Conservation (phyloP, 2,888 invertebrate species). For the Petrolisthes manimaculis region DNA sequence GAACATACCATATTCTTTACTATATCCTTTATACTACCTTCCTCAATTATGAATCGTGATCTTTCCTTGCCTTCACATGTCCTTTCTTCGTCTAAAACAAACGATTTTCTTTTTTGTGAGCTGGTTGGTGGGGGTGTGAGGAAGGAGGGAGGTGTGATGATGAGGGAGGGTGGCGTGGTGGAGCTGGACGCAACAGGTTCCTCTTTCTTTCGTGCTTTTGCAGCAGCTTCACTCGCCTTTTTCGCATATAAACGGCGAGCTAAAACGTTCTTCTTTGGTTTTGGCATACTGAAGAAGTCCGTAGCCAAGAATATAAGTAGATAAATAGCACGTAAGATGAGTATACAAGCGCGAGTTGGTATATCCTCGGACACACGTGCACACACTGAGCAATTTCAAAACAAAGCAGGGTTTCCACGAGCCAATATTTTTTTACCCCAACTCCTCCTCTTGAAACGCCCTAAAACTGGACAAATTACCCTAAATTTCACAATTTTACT, state of each 20-base stretch:
- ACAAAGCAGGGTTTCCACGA: too few species aligned
- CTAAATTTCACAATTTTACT: too few species aligned
- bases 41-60: not conserved
- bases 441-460: too few species aligned
- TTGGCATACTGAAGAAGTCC: not conserved
- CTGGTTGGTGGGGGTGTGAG: not conserved
- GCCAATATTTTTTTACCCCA: too few species aligned
- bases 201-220: not conserved
- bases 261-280: not conserved
- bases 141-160: too few species aligned
- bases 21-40: not conserved
- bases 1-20: conserved; percentile 13
- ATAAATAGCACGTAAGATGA: not conserved
- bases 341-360: not conserved
- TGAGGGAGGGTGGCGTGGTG: too few species aligned
- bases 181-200: accelerated
- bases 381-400: too few species aligned
- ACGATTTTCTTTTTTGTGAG: not conserved
- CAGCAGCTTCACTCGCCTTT: not conserved
- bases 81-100: not conserved
- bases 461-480: too few species aligned
- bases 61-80: not conserved
- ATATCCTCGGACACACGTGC: too few species aligned
- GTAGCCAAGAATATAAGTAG: not conserved
- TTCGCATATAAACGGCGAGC: not conserved